Percentiles rank a stretch among this genome's conserved stretches.
Evolutionary conservation across 2,888 invertebrate species (phyloP).

Genomic region (Leptopilina drosophilae): DNA sequence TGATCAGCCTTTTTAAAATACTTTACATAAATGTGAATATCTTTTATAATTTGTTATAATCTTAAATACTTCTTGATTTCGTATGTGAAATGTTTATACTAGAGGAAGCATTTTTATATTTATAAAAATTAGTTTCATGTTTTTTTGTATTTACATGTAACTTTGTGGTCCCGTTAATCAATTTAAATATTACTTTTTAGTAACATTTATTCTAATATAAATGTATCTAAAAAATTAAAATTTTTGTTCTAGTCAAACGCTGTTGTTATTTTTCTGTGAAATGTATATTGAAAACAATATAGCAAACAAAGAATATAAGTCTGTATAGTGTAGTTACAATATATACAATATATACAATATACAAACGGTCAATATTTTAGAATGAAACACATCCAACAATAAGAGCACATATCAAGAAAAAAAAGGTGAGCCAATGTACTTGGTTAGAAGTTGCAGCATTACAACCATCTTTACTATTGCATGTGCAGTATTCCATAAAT

Average conservation of each 20-base stretch:
- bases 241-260: no score
- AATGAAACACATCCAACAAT: not conserved
- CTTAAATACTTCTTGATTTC: not conserved
- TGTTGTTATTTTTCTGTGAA: no score
- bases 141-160: not conserved
- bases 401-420: not conserved
- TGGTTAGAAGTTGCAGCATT: conserved; percentile 80
- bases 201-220: no score
- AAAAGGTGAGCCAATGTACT: conserved; percentile 49
- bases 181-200: no score
- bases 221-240: no score
- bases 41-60: not conserved
- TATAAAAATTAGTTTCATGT: not conserved
- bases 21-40: not conserved
- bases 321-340: no score
- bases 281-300: no score
- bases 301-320: no score
- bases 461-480: conserved; percentile 95
- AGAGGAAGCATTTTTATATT: not conserved
- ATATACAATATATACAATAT: not conserved
- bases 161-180: not conserved
- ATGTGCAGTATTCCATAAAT: conserved; percentile 95
- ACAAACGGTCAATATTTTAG: not conserved
- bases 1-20: not conserved
- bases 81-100: not conserved